Conservation (phyloP, 2,113 vertebrate species). For the Bolborhynchus lineola region DNA sequence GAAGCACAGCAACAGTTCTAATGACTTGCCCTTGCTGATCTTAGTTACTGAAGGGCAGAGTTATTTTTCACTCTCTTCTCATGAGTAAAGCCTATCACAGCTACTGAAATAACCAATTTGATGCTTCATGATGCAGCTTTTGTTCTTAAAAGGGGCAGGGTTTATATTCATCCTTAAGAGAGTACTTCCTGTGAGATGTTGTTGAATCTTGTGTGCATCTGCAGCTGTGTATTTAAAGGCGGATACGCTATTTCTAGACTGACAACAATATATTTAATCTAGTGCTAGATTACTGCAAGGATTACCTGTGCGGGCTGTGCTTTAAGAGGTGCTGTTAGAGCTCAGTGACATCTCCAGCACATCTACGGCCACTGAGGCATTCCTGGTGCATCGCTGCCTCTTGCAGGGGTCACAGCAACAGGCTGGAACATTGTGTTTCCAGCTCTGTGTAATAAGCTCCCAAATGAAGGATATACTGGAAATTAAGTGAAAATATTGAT, state of each 20-base stretch:
- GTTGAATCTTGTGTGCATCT: background rate
- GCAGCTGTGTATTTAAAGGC: background rate
- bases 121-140: background rate
- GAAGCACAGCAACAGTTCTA: background rate
- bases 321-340: background rate
- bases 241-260: background rate
- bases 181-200: background rate
- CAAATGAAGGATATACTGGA: background rate
- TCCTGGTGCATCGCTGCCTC: background rate
- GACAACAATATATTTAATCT: background rate
- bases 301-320: background rate
- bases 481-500: background rate
- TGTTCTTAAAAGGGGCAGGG: background rate
- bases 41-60: background rate
- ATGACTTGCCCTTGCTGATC: background rate
- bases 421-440: background rate
- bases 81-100: background rate
- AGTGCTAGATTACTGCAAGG: background rate
- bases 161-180: background rate
- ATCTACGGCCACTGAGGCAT: background rate
- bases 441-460: background rate
- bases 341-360: background rate
- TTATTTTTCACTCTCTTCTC: background rate
- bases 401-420: background rate
- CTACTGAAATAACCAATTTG: background rate